Base-by-base conservation (phyloP, 1,140 invertebrate species). In the Cardiocondyla obscurior region DNA sequence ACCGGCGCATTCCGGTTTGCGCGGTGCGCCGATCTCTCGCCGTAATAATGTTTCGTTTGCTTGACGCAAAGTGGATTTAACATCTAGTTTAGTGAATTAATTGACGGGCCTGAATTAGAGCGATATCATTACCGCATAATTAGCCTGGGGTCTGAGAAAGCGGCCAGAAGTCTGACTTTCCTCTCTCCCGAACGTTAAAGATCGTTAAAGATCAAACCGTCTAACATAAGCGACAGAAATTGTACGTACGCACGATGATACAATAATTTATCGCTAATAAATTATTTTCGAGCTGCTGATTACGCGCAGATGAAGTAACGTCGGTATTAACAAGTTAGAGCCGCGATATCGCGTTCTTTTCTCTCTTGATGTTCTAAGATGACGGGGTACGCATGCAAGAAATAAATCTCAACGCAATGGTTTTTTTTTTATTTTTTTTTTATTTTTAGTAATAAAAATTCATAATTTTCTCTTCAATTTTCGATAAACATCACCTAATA, bases 401-500 rank as follows among this genome's bases (percentile, higher is more conserved):
- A 86, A 86, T 83, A 33, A 86, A 86, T 22, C 58, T 22, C 84
- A 51, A 67, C 14, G 44, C 51, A 86, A 39, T 39, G n/a, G n/a
- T n/a, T n/a, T n/a, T n/a, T n/a, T n/a, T n/a, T n/a, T n/a, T n/a
- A n/a, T n/a, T n/a, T n/a, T n/a, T n/a, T n/a, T 16, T 30, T 70
- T 30, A 44, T 49, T 89, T 90, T 90, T 76, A 90, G 88, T 92
- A 92, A 91, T 93, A 93, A 93, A 93, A 93, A 93, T 93, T 93
- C 91, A 92, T 93, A 93, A 92, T 93, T 92, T 90, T 84, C 83
- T 92, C 91, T 91, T 92, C 89, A 92, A 92, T 92, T 79, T 92
- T 93, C 81, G 89, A 93, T 93, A 93, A 92, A 93, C 90, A 83
- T 92, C 77, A 73, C 85, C 90, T 93, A 93, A 92, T 93, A 93